These are phyloP conservation scores for Tragelaphus imberbis DNA, from an alignment of 2,113 vertebrate genomes.

Conservation along the genomic window DNA sequence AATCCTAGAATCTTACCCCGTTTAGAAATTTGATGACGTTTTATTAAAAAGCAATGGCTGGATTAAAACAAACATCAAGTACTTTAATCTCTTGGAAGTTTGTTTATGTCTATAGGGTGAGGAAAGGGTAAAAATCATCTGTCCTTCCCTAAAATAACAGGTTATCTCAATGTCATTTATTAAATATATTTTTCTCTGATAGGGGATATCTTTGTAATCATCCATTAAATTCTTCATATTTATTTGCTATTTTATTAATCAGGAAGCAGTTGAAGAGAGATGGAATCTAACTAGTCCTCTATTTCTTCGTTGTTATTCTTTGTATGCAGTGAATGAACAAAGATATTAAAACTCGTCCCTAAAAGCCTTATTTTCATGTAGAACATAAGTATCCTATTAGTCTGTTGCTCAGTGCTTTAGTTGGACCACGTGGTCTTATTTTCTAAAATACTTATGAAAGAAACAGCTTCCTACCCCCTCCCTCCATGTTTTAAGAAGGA, in stretches of 20 bases:
- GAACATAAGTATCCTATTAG: background rate
- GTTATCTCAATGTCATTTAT: background rate
- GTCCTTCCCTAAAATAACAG: background rate
- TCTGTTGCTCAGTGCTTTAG: background rate
- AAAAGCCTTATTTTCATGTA: background rate
- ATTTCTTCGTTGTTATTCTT: background rate
- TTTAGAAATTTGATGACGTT: background rate
- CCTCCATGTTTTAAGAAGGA: background rate
- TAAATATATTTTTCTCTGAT: background rate
- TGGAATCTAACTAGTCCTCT: background rate
- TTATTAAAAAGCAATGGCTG: background rate
- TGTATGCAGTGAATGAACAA: background rate
- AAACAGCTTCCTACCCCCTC: background rate
- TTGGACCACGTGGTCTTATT: background rate
- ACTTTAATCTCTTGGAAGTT: background rate
- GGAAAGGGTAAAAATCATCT: background rate
- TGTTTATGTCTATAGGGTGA: background rate
- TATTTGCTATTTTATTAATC: background rate
- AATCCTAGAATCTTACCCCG: background rate
- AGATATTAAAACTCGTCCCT: background rate
- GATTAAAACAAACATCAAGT: constrained; percentile 2
- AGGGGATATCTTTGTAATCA: background rate
- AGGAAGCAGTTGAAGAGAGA: background rate
- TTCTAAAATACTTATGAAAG: constrained; percentile 1
- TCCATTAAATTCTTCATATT: constrained; percentile 11